phyloP scores from a whole-genome alignment of 1,140 invertebrate genomes.

The Lasioglossum baleicum region DNA sequence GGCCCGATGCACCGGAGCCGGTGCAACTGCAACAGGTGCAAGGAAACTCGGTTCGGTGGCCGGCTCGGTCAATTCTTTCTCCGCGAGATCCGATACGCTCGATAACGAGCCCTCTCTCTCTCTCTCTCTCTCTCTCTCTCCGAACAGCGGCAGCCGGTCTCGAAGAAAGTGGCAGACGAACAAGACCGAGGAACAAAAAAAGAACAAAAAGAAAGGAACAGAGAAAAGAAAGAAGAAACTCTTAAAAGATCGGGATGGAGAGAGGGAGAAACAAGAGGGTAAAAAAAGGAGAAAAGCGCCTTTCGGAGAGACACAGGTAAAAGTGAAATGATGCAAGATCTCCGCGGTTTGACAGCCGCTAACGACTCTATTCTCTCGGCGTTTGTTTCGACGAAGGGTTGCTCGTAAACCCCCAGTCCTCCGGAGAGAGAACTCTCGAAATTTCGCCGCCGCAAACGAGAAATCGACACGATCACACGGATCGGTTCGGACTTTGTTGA shows the following conservation, averaged over 20 bases:
- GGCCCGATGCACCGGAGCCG: too few relatives aligned
- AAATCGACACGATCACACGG: not conserved
- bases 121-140: too few relatives aligned
- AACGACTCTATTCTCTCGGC: slow-evolving; percentile 62
- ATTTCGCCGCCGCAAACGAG: not conserved
- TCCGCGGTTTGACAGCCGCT: slow-evolving; percentile 52
- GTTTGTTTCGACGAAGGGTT: slow-evolving; percentile 60
- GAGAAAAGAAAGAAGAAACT: not conserved
- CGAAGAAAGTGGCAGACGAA: slow-evolving; percentile 34
- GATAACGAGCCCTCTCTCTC: slow-evolving; percentile 30
- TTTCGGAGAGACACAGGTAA: slow-evolving; percentile 52
- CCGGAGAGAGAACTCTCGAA: not conserved
- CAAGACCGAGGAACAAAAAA: slow-evolving; percentile 22
- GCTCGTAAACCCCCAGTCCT: slow-evolving; percentile 58
- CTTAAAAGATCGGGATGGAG: not conserved
- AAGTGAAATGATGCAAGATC: slow-evolving; percentile 49
- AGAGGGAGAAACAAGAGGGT: not conserved
- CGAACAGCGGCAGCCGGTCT: not conserved
- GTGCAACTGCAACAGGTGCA: slow-evolving; percentile 16
- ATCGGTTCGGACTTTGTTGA: not conserved
- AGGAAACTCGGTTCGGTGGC: slow-evolving; percentile 10
- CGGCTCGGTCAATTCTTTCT: slow-evolving; percentile 33
- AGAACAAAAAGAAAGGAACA: not conserved
- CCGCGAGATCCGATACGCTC: slow-evolving; percentile 34
- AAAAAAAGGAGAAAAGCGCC: slow-evolving; percentile 7